Base-by-base conservation (phyloP, 1,140 invertebrate species). In the Calycopis cecrops region DNA sequence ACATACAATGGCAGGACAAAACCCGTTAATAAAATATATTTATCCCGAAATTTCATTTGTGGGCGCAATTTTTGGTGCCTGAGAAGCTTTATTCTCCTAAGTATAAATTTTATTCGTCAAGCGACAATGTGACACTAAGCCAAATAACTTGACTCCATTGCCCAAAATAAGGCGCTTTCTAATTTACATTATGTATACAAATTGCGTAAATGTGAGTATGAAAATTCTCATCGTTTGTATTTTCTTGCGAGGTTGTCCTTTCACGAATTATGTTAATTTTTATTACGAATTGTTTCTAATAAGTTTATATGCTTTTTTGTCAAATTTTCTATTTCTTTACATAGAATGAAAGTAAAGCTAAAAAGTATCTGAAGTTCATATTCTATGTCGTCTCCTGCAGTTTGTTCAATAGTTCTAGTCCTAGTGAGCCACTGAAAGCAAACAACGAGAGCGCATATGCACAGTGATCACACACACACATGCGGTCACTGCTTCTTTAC, bases 101-200 rank as follows among this genome's bases (percentile, higher is more conserved):
- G 59, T 71, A 67, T 71, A 75, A n/a, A 71, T 79, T 77, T 74
- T 81, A 73, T 69, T 78, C 67, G 71, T 76, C 71, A 76, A 73
- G 69, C 66, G 62, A 61, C 62, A 67, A 64, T 35, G 67, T 73
- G 73, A 79, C 76, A 77, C 62, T 76, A 65, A 76, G 71, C 76
- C 70, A 75, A 81, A 83, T 81, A 78, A 76, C 71, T 70, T 76
- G 75, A 72, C 73, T 67, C 72, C 71, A 62, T 73, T 72, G 60
- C 57, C 69, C 68, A 70, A 69, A 80, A 83, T 80, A 78, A 83
- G 77, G 71, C 67, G 67, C 71, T 71, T 79, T 76, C 78, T 84
- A 84, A 84, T 84, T 84, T 84, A 84, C 78, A 84, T 84, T 81
- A 75, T 69, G 80, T 80, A 81, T 84, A 84, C 78, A 81, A 83